Conservation (phyloP, 2,797 vertebrate genomes). For the Staurois parvus region DNA sequence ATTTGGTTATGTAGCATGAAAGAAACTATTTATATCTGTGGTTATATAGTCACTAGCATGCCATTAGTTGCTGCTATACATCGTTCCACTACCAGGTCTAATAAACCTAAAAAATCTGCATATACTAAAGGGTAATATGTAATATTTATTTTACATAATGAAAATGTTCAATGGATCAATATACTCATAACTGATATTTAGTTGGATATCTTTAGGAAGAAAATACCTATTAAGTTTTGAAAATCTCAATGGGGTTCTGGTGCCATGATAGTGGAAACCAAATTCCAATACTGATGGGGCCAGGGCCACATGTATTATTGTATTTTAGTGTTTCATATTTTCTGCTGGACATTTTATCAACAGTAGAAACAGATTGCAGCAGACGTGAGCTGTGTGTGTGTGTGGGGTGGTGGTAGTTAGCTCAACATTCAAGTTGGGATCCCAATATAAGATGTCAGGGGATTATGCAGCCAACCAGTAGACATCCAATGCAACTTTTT, state of each 20-base stretch:
- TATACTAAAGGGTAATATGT: neutral
- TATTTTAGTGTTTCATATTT: too few species aligned
- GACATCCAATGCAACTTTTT: too few species aligned
- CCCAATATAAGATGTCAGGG: neutral
- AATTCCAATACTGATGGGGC: too few species aligned
- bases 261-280: too few species aligned
- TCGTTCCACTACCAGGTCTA: neutral
- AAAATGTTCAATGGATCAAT: neutral
- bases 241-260: too few species aligned
- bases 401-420: too few species aligned
- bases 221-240: too few species aligned
- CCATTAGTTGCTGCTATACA: neutral
- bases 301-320: too few species aligned
- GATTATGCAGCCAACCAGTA: neutral
- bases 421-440: too few species aligned
- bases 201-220: neutral
- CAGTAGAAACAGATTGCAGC: too few species aligned
- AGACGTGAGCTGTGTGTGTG: too few species aligned
- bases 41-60: neutral
- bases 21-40: neutral
- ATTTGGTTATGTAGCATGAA: neutral
- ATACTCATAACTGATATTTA: neutral
- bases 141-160: neutral
- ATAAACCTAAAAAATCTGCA: neutral
- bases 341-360: too few species aligned